Percentiles rank a stretch among this genome's conserved stretches.
phyloP scores from a whole-genome alignment of 1,140 invertebrate species.

The Chrysoperla carnea region DNA sequence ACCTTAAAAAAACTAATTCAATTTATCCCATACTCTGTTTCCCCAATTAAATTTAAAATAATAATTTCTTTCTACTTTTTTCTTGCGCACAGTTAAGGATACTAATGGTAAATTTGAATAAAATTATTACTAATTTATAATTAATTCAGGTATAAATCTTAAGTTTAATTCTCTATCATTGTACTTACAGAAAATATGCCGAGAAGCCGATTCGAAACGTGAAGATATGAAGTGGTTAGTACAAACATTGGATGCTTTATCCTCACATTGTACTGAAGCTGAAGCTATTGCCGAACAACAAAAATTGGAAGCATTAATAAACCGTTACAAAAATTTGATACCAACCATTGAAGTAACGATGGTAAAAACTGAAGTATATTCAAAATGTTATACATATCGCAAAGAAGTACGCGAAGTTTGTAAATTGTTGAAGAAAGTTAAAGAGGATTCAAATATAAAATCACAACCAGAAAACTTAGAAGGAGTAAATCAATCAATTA shows the following conservation, averaged over 20 bases:
- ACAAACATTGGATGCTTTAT: slow-evolving; percentile 70
- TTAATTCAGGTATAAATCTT: background rate
- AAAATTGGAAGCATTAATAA: slow-evolving; percentile 63
- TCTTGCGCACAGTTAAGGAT: slow-evolving; percentile 24
- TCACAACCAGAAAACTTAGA: slow-evolving; percentile 51
- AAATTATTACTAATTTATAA: background rate
- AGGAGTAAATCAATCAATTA: slow-evolving; percentile 51
- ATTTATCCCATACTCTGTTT: too few species aligned
- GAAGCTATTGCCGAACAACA: slow-evolving; percentile 64
- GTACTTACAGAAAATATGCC: slow-evolving; percentile 54
- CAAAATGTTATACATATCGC: slow-evolving; percentile 80
- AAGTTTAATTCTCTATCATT: background rate
- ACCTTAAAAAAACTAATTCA: too few species aligned
- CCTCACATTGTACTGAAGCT: slow-evolving; percentile 60
- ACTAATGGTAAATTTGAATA: slow-evolving; percentile 29
- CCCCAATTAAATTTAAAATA: slow-evolving; percentile 4
- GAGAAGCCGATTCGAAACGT: slow-evolving; percentile 71
- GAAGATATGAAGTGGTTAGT: slow-evolving; percentile 93
- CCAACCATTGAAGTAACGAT: slow-evolving; percentile 83
- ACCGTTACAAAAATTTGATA: slow-evolving; percentile 76
- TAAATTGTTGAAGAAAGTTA: slow-evolving; percentile 50
- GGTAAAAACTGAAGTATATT: slow-evolving; percentile 79
- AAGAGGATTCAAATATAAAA: slow-evolving; percentile 44
- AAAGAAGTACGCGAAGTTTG: slow-evolving; percentile 76
- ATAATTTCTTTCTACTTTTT: slow-evolving; percentile 1